These are phyloP conservation scores for Sphenodon punctatus DNA, from an alignment of 2,797 vertebrate species.

Conservation along the genomic window DNA sequence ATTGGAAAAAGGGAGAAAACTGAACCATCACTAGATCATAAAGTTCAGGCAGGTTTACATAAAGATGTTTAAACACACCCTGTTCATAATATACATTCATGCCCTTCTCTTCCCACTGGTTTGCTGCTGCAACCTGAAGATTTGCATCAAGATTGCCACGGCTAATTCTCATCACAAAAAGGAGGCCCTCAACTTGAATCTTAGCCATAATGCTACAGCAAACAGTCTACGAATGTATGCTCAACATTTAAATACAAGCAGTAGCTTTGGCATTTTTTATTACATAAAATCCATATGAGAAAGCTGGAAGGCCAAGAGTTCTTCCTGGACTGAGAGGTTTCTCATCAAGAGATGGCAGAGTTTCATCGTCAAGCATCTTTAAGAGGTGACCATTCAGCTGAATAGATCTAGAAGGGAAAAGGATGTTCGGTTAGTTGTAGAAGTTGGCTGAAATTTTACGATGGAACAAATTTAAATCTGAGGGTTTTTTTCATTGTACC, in stretches of 20 bases:
- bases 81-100: background rate
- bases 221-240: background rate
- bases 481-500: too few relatives aligned
- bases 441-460: too few relatives aligned
- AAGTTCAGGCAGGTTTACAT: background rate
- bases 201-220: background rate
- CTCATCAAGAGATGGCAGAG: slow-evolving; percentile 81
- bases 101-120: background rate
- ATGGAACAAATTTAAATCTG: too few relatives aligned
- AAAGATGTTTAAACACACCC: accelerated
- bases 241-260: slow-evolving; percentile 76
- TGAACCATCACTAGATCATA: background rate
- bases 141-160: background rate
- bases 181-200: background rate
- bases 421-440: too few relatives aligned
- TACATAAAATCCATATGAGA: slow-evolving; percentile 90
- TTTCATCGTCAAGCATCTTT: slow-evolving; percentile 86
- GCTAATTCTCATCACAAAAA: background rate
- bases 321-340: slow-evolving; percentile 68
- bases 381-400: slow-evolving; percentile 83
- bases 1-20: background rate
- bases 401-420: slow-evolving; percentile 76
- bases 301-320: slow-evolving; percentile 81
- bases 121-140: background rate
- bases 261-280: slow-evolving; percentile 78